phyloP scores from a whole-genome alignment of 2,797 vertebrate genomes.

The Sebastes miniatus region DNA sequence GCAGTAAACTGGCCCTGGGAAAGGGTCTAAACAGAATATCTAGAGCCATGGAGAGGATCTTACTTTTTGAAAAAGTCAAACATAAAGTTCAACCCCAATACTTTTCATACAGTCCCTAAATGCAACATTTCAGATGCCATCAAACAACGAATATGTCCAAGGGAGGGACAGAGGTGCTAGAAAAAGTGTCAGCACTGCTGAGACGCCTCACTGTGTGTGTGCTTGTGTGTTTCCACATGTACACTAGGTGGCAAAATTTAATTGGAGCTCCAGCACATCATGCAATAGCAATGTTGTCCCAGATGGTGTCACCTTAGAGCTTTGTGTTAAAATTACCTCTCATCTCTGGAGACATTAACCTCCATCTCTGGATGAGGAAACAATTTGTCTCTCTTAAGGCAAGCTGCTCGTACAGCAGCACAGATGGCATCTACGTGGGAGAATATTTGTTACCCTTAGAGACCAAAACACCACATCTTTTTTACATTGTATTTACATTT shows the following conservation, averaged over 20 bases:
- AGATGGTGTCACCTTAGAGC: constrained; percentile 60
- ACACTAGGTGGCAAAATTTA: background rate
- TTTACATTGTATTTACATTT: background rate
- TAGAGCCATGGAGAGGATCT: accelerated
- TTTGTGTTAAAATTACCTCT: constrained; percentile 34
- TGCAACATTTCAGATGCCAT: background rate
- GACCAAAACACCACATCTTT: background rate
- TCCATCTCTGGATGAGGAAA: constrained; percentile 25
- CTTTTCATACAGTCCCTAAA: background rate
- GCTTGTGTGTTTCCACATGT: background rate
- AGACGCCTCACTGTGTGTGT: background rate
- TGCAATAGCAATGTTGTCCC: constrained; percentile 57
- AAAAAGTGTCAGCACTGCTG: background rate
- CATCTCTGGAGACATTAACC: constrained; percentile 8
- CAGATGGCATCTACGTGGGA: constrained; percentile 6
- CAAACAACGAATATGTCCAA: background rate
- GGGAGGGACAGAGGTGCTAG: background rate
- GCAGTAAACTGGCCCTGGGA: too few relatives aligned
- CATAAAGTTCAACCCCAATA: too few relatives aligned
- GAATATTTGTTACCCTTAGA: background rate
- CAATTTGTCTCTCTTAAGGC: constrained; percentile 13
- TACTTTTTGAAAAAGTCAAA: background rate
- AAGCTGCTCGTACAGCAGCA: background rate
- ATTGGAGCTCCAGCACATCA: background rate
- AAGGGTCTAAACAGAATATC: too few relatives aligned